Base-by-base conservation (phyloP, 2,888 invertebrate species). In the Unio delphinus region DNA sequence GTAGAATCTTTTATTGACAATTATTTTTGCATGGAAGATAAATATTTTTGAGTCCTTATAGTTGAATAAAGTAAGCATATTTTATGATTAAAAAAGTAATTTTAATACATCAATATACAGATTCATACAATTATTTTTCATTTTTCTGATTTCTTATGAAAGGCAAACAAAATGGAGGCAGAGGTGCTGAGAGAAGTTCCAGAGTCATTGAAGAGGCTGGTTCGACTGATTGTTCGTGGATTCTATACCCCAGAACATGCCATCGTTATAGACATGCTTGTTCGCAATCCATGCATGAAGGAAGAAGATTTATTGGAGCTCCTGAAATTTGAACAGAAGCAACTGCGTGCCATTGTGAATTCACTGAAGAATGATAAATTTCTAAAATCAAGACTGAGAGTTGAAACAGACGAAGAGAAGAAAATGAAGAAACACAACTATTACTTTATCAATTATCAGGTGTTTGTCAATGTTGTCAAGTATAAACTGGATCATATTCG, bases 401-500 rank as follows among this genome's bases (percentile, higher is more conserved):
- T 98, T 95, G 98, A 98, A 92, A 98, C 98, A 68, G 97, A 95
- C 56, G 92, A 94, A 0, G 98, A 98, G 91, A 96, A 97, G 6
- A 97, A 96, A 91, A 96, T 96, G 55, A 96, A 96, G 86, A 95
- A 96, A 92, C 96, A 97, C 28, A 98, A 97, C 90, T 98, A 97
- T 90, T 98, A 98, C 90, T 98, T 96, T 88, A 98, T 98, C 82
- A 98, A 98, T 91, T 98, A 98, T 90, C 96, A 96, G 88, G 92
- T 93, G 58, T 98, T 98, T 91, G 98, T 98, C 6, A 98, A 98
- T 91, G 97, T 98, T 20, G 96, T 98, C 0, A 98, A 98, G 90
- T 99, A 98, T 91, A 98, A 98, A 91, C 91, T 99, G 87, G 98
- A 98, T 91, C 93, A 97, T 87, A 97, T 98, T 95, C 93, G 97